Base-by-base conservation (phyloP, 2,797 vertebrate species). In the Lagocephalus sceleratus region DNA sequence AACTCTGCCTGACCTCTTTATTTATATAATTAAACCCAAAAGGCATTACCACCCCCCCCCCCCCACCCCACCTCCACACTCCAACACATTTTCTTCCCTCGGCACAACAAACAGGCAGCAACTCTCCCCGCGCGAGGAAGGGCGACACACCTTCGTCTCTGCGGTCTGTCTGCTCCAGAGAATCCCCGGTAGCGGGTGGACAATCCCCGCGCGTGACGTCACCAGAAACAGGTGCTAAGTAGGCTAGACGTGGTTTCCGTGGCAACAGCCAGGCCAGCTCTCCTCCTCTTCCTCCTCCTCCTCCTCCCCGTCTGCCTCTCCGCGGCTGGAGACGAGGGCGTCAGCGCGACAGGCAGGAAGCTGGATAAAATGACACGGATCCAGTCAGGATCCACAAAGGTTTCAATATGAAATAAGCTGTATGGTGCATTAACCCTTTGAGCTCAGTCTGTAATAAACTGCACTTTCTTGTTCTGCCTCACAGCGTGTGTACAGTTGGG, bases 361-460 rank as follows among this genome's bases (percentile, higher is more conserved):
- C 79, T 85, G 75, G 79, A 59, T 17, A 43, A 58, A 59, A 68
- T 61, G 89, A 92, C 91, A 90, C 65, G 63, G 90, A 87, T 70
- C 87, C 84, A 60, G 12, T 25, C 60, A 41, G 74, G 88, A 71
- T 90, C 89, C 80, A 89, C 84, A 90, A 68, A n/a, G 40, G 49
- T 68, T 86, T 87, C 57, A 57, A 82, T 85, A 79, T 83, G 69
- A 85, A 84, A 90, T 89, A 89, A 90, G 89, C 87, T 89, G 81
- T 84, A 85, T 68, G 71, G 87, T 77, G 66, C 79, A 84, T 90
- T 90, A 90, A 88, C 89, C 89, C 86, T 91, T 90, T 89, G 82
- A 83, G 85, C 86, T 88, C 85, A 59, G 68, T 84, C 80, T 85
- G 79, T 71, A 76, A 79, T 64, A 39, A 77, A 72, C 72, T 70